A percentile compares a stretch with the other conserved stretches of the same genome.
These are phyloP conservation scores for Xerus rutilus DNA, from an alignment of 2,797 vertebrate genomes.

Conservation along the genomic window DNA sequence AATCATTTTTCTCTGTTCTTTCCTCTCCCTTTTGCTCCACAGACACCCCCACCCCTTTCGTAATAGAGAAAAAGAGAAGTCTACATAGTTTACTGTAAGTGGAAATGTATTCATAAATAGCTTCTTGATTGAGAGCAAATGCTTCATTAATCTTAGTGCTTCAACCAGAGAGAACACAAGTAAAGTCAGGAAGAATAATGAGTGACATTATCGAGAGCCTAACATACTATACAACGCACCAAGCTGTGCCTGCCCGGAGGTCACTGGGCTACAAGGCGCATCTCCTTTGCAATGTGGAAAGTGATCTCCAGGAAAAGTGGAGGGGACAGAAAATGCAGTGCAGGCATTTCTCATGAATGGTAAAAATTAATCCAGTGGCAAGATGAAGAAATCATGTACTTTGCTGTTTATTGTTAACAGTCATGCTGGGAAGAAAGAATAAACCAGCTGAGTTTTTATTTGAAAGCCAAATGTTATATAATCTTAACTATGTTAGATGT, in stretches of 20 bases:
- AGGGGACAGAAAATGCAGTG: neutral
- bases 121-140: slow-evolving; percentile 85
- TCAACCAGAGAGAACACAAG: slow-evolving; percentile 78
- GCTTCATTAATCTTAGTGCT: slow-evolving; percentile 86
- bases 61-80: slow-evolving; percentile 74
- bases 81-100: slow-evolving; percentile 75
- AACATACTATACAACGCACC: neutral
- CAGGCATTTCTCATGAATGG: slow-evolving; percentile 37
- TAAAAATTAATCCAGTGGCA: slow-evolving; percentile 24
- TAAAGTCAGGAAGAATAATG: slow-evolving; percentile 87
- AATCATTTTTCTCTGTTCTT: slow-evolving; percentile 64
- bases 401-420: neutral
- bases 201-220: slow-evolving; percentile 80
- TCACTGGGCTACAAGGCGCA: neutral
- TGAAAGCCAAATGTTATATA: slow-evolving; percentile 34
- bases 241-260: slow-evolving; percentile 68
- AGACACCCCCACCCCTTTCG: neutral
- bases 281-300: slow-evolving; percentile 51
- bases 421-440: slow-evolving; percentile 54
- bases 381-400: slow-evolving; percentile 32
- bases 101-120: slow-evolving; percentile 82
- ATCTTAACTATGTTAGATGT: slow-evolving; percentile 40
- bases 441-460: slow-evolving; percentile 57
- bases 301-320: neutral
- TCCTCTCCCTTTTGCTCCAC: slow-evolving; percentile 48